Conservation (phyloP, 2,113 vertebrate species). For the Ranitomeya imitator region DNA sequence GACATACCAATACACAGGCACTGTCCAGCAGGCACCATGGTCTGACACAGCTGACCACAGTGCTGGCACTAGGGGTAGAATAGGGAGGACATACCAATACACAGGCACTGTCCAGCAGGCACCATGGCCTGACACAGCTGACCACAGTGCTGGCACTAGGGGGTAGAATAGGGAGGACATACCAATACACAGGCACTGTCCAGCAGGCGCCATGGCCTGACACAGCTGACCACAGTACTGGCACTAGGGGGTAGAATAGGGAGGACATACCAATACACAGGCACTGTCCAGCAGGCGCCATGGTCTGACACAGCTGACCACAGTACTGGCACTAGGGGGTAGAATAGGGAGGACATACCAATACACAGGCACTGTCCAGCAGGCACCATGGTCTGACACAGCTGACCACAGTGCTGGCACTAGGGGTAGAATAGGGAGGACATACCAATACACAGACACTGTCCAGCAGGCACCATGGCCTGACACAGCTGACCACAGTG, state of each 20-base stretch:
- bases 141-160: no score
- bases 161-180: background rate
- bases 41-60: no score
- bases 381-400: slow-evolving; percentile 81
- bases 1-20: slow-evolving; percentile 82
- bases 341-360: slow-evolving; percentile 66
- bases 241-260: background rate
- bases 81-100: slow-evolving; percentile 74
- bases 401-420: no score
- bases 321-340: no score
- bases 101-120: slow-evolving; percentile 87
- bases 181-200: slow-evolving; percentile 87
- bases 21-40: slow-evolving; percentile 90
- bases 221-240: no score
- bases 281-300: slow-evolving; percentile 85
- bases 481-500: no score
- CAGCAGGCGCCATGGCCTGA: slow-evolving; percentile 85
- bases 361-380: slow-evolving; percentile 85
- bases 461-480: slow-evolving; percentile 90
- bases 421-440: background rate
- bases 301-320: no score
- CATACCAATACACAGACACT: slow-evolving; percentile 85
- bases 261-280: slow-evolving; percentile 81
- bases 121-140: slow-evolving; percentile 63
- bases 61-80: no score